These are phyloP conservation scores for Sebastolobus alascanus DNA, from an alignment of 2,797 vertebrate species.

Conservation along the genomic window DNA sequence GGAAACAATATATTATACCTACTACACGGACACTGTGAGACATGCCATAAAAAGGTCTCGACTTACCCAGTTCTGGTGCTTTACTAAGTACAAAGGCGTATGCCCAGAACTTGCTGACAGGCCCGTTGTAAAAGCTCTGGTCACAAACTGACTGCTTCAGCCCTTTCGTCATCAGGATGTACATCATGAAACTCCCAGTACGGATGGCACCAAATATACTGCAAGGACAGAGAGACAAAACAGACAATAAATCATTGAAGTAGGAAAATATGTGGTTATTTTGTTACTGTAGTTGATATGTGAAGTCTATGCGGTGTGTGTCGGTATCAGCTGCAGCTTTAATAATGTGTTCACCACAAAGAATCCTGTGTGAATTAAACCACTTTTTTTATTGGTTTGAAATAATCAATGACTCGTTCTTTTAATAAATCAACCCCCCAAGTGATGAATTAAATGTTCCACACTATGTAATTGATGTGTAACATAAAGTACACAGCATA, in stretches of 20 bases:
- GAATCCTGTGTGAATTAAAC: not conserved
- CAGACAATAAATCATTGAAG: not conserved
- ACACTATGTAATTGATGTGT: not conserved
- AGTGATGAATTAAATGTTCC: not conserved
- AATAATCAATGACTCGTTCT: not conserved
- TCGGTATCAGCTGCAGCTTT: not conserved
- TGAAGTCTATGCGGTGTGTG: not conserved
- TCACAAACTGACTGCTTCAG: constrained; percentile 98
- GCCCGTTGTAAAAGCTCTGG: constrained; percentile 99
- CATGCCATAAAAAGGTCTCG: not conserved
- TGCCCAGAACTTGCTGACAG: constrained; percentile 99
- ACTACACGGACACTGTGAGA: not conserved
- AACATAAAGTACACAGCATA: too few species aligned
- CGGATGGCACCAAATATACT: constrained; percentile 99
- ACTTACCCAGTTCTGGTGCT: constrained; percentile 98
- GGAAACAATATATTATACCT: not conserved
- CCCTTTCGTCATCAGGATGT: constrained; percentile 99
- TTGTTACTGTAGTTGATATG: not conserved
- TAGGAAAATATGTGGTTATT: not conserved
- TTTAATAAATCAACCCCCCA: not conserved
- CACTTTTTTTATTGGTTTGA: not conserved
- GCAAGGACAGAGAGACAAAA: constrained; percentile 31
- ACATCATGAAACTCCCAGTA: constrained; percentile 97
- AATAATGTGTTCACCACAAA: not conserved
- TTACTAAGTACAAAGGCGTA: constrained; percentile 99